These are phyloP conservation scores for Laticauda laticaudata DNA, from an alignment of 2,113 vertebrate species.

Conservation along the genomic window DNA sequence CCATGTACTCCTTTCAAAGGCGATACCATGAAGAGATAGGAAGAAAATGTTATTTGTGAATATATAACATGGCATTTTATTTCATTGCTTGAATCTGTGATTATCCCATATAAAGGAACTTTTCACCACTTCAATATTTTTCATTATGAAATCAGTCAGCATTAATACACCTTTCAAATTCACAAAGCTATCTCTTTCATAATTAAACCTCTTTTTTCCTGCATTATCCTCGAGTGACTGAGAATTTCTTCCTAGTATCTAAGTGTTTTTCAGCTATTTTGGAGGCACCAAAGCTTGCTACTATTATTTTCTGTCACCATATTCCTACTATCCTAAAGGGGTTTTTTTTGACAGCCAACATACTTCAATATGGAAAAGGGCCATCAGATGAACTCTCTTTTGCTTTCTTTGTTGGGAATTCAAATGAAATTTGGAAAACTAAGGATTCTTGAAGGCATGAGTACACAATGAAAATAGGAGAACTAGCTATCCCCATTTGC, in stretches of 20 bases:
- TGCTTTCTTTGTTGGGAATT: background rate
- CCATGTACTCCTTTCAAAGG: background rate
- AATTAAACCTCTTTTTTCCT: background rate
- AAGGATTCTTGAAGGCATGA: background rate
- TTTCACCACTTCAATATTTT: background rate
- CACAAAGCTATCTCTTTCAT: background rate
- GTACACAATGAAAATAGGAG: background rate
- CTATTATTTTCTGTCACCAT: background rate
- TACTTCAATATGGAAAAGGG: background rate
- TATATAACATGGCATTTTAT: background rate
- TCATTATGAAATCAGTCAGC: background rate
- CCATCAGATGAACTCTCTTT: background rate
- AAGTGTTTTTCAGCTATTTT: background rate
- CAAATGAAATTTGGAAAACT: background rate
- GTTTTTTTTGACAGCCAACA: background rate
- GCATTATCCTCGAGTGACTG: background rate
- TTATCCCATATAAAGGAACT: background rate
- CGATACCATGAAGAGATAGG: background rate
- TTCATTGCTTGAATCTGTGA: background rate
- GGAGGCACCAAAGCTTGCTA: background rate
- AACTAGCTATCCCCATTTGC: background rate
- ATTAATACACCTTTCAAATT: background rate
- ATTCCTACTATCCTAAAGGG: background rate
- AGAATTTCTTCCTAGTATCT: background rate
- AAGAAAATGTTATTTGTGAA: background rate